Evolutionary conservation across 2,888 invertebrate genomes (phyloP), one percentile per base, ranked within the genome.

Genomic region (Pterostichus madidus): DNA sequence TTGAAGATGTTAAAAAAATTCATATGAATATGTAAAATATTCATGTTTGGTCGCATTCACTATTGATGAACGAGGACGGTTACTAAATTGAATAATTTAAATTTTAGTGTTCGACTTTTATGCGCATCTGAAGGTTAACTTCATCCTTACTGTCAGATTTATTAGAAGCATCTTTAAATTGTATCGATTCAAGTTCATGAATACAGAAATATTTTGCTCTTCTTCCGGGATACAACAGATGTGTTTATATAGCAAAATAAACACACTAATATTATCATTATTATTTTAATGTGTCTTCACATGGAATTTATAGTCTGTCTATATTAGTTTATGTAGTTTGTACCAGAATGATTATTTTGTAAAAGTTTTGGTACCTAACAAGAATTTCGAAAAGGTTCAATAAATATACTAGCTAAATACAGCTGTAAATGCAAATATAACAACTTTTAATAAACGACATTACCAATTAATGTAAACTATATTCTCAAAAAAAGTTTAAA

Each of bases 141-240:
- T 24, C 56, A 56, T 56, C 24, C 17, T 56, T n/a, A 49, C 49
- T 49, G 49, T 49, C 49, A 39, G 39, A 39, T 8, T 49, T 5
- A 17, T 56, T 56, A 56, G 56, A 56, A 56, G 15, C 56, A 17
- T 56, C 56, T 56, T 49, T 56, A 56, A 56, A 56, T 56, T 56
- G 15, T 17, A 17, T 8, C 15, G 2, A 39, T 7, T 56, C 56
- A 56, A 56, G 56, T 56, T 56, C 56, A 56, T 56, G 56, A 56
- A 17, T 56, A 56, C 5, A 49, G 13, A 11, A 49, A 49, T 49
- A 0, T 11, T 39, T 39, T 39, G 39, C 39, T 39, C 1, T 39
- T 7, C 39, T 39, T 39, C 39, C 39, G 39, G 24, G 24, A 24
- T 24, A 24, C 24, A 2, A 24, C 24, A 11, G 44, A 44, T 2